A percentile compares a stretch with the other conserved stretches of the same genome.
Conservation (phyloP, 1,140 invertebrate species). For the Agrypnia vestita region DNA sequence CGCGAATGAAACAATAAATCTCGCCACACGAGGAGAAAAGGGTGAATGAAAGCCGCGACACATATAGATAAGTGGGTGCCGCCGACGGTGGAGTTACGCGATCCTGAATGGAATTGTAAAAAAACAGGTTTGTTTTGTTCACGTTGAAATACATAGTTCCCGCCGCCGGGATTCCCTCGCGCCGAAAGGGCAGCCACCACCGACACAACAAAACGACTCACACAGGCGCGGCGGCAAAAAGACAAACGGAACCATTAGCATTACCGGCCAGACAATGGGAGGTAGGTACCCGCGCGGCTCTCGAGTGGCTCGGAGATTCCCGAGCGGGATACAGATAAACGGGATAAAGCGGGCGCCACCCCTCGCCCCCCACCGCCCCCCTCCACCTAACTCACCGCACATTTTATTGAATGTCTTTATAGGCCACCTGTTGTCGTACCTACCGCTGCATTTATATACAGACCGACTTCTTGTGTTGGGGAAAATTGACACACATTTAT, state of each 20-base stretch:
- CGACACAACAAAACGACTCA: background rate
- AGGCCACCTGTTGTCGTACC: slow-evolving; percentile 69
- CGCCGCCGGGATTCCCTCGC: slow-evolving; percentile 10
- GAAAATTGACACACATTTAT: background rate
- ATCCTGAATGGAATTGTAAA: slow-evolving; percentile 35
- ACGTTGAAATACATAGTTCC: slow-evolving; percentile 33
- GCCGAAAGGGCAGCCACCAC: slow-evolving; percentile 21
- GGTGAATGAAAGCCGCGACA: background rate
- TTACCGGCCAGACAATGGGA: slow-evolving; percentile 45
- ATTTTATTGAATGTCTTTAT: slow-evolving; percentile 73
- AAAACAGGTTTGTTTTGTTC: slow-evolving; percentile 37
- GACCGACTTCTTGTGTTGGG: background rate
- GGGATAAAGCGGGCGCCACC: slow-evolving; percentile 35
- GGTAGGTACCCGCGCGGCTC: slow-evolving; percentile 11
- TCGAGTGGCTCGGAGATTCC: slow-evolving; percentile 31
- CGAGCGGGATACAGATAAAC: slow-evolving; percentile 46
- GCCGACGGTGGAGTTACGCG: background rate
- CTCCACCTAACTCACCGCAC: slow-evolving; percentile 20
- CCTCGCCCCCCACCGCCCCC: background rate
- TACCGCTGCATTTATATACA: slow-evolving; percentile 12
- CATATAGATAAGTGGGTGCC: slow-evolving; percentile 10
- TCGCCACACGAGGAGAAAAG: background rate
- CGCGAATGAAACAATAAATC: background rate
- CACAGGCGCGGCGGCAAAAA: slow-evolving; percentile 29
- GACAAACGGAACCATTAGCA: slow-evolving; percentile 47